Conservation (phyloP, 2,888 invertebrate genomes). For the Galeopsomyia nigrocyanea region DNA sequence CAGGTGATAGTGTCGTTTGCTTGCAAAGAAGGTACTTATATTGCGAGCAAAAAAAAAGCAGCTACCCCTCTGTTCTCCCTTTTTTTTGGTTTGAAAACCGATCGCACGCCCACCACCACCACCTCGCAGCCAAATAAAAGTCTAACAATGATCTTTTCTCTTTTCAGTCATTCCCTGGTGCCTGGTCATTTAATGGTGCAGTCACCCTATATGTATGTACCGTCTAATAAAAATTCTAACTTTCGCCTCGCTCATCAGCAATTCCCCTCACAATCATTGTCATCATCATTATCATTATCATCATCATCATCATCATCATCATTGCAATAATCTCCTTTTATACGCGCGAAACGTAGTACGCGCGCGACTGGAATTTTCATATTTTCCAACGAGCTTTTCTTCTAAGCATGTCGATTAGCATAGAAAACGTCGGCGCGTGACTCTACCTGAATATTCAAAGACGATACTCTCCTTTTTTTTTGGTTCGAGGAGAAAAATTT, state of each 20-base stretch:
- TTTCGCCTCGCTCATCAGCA: not conserved
- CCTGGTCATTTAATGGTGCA: constrained; percentile 47
- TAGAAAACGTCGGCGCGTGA: constrained; percentile 26
- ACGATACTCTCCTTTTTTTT: not conserved
- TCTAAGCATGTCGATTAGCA: constrained; percentile 31
- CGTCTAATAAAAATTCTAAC: not conserved
- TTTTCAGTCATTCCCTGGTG: constrained; percentile 48
- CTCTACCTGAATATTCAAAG: constrained; percentile 12
- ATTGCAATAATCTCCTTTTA: too few relatives aligned
- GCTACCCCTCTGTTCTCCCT: too few relatives aligned
- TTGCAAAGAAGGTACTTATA: too few relatives aligned
- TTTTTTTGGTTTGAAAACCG: not conserved
- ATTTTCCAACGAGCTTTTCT: too few relatives aligned
- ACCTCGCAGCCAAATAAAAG: not conserved
- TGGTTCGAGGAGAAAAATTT: not conserved
- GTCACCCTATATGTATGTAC: constrained; percentile 48
- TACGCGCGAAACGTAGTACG: too few relatives aligned
- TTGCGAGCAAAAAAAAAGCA: too few relatives aligned
- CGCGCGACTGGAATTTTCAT: too few relatives aligned
- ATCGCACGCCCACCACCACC: not conserved
- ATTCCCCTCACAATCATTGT: not conserved
- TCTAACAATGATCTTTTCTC: constrained; percentile 34
- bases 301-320: too few relatives aligned
- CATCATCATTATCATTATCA: too few relatives aligned
- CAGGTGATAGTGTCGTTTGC: not conserved